These are phyloP conservation scores for Ladona fulva DNA, from an alignment of 1,140 invertebrate species.

Conservation along the genomic window DNA sequence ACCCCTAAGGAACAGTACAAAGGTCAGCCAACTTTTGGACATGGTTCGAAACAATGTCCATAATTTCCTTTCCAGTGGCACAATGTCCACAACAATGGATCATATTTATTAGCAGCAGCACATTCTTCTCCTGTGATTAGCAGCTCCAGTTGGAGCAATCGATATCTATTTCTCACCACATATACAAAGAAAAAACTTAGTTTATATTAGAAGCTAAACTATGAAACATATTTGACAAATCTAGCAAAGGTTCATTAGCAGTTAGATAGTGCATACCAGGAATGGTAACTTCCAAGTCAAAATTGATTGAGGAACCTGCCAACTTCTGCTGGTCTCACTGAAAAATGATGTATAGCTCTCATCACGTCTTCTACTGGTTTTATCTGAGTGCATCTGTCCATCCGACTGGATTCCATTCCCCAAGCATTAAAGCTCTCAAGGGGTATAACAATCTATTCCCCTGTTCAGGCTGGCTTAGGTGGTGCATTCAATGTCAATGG, in stretches of 20 bases:
- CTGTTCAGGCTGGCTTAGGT: slow-evolving; percentile 83
- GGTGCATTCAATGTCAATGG: too few relatives aligned
- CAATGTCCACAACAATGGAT: slow-evolving; percentile 82
- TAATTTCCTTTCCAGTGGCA: slow-evolving; percentile 83
- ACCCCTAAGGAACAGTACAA: slow-evolving; percentile 78
- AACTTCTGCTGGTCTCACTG: slow-evolving; percentile 78
- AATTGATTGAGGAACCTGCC: slow-evolving; percentile 75
- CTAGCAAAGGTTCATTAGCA: too few relatives aligned
- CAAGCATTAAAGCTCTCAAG: slow-evolving; percentile 80
- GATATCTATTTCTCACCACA: slow-evolving; percentile 70
- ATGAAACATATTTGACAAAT: too few relatives aligned
- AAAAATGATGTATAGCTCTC: slow-evolving; percentile 87
- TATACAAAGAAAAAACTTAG: slow-evolving; percentile 38
- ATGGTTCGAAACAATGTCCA: slow-evolving; percentile 67
- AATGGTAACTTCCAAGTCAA: slow-evolving; percentile 84
- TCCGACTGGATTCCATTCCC: slow-evolving; percentile 86
- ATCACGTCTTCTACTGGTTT: slow-evolving; percentile 56
- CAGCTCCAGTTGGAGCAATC: slow-evolving; percentile 79
- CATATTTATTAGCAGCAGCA: too few relatives aligned
- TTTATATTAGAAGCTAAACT: background rate
- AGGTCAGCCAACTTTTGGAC: slow-evolving; percentile 75
- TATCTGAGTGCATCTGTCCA: slow-evolving; percentile 60
- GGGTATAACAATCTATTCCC: slow-evolving; percentile 82
- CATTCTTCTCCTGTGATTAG: slow-evolving; percentile 75
- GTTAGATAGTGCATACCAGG: slow-evolving; percentile 50